Percentiles rank a stretch among this genome's conserved stretches.
phyloP scores from a whole-genome alignment of 2,113 vertebrate genomes.

The Donacobius atricapilla region DNA sequence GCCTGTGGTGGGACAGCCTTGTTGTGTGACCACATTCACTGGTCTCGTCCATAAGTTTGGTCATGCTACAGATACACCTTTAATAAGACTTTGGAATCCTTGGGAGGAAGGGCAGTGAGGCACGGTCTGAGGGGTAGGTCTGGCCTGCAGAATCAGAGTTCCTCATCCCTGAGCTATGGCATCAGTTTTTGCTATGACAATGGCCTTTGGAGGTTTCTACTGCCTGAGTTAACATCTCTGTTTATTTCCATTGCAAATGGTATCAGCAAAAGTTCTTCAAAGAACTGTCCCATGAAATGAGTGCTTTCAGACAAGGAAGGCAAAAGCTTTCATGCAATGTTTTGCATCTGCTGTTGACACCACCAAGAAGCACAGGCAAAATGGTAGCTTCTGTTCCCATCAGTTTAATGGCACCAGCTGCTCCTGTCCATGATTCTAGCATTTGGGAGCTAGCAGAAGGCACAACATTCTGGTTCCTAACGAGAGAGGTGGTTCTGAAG shows the following conservation, averaged over 20 bases:
- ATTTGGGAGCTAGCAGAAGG: neutral
- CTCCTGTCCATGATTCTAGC: neutral
- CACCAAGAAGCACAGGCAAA: neutral
- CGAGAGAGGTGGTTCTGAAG: neutral
- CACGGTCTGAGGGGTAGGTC: neutral
- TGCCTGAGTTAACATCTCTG: neutral
- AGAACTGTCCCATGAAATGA: neutral
- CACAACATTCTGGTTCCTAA: neutral
- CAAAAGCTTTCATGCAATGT: neutral
- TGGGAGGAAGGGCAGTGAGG: neutral
- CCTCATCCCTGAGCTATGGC: neutral
- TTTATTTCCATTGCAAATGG: neutral
- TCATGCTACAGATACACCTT: neutral
- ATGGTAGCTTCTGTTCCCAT: neutral
- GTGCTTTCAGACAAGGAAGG: neutral
- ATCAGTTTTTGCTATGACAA: neutral
- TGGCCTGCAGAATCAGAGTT: neutral
- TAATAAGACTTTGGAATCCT: neutral
- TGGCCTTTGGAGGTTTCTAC: neutral
- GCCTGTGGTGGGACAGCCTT: neutral
- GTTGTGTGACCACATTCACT: neutral
- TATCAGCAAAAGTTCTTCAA: neutral
- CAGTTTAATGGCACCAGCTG: neutral
- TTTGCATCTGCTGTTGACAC: neutral
- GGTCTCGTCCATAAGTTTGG: neutral